These are phyloP conservation scores for Nemopilema nomurai DNA, from an alignment of 30 jellyfish, hydroid and myxozoan genomes.

Conservation along the genomic window DNA sequence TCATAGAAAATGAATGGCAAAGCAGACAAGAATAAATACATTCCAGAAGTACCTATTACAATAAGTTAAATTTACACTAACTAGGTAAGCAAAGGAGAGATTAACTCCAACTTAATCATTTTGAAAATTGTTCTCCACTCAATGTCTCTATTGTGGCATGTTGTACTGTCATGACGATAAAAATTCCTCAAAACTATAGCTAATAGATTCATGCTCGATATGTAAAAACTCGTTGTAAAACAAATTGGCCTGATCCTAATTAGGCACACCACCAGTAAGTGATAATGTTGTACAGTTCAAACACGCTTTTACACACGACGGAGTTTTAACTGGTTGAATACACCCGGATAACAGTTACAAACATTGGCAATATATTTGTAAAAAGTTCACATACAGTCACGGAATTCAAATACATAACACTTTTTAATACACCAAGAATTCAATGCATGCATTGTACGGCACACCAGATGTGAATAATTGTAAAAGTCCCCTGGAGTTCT, in stretches of 20 bases:
- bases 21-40: too few relatives aligned
- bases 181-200: too few relatives aligned
- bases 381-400: background rate
- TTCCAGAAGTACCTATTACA: too few relatives aligned
- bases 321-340: background rate
- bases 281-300: background rate
- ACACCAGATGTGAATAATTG: background rate
- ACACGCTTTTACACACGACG: background rate
- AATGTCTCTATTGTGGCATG: too few relatives aligned
- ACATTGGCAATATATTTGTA: background rate
- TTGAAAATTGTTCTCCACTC: too few relatives aligned
- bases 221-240: too few relatives aligned
- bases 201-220: too few relatives aligned
- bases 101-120: too few relatives aligned
- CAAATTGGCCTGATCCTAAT: background rate
- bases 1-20: too few relatives aligned
- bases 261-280: background rate
- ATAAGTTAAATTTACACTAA: too few relatives aligned
- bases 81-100: too few relatives aligned
- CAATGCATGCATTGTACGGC: background rate
- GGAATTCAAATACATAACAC: background rate
- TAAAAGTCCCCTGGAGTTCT: background rate
- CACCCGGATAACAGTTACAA: background rate
- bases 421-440: background rate
- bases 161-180: too few relatives aligned